phyloP scores from a whole-genome alignment of 2,797 vertebrate genomes.

The Anguilla obscura region DNA sequence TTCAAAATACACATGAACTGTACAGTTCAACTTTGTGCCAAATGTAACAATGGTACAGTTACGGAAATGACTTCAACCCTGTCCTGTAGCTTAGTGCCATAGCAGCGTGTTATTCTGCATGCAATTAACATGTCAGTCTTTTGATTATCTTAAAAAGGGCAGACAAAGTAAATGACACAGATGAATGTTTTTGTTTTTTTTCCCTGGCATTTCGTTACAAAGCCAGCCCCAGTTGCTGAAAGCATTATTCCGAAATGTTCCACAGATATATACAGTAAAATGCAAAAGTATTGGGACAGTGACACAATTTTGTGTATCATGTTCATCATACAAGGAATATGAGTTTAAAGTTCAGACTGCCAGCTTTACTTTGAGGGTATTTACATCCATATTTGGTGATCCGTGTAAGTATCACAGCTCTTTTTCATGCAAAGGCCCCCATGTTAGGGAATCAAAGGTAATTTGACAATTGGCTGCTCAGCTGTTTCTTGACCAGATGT shows the following conservation, averaged over 20 bases:
- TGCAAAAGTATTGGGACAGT: neutral
- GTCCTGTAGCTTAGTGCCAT: neutral
- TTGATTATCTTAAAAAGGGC: conserved; percentile 4
- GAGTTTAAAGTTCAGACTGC: no score
- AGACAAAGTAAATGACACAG: neutral
- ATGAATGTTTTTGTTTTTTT: neutral
- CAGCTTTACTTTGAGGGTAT: neutral
- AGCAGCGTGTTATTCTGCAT: neutral
- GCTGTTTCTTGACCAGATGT: neutral
- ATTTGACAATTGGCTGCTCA: neutral
- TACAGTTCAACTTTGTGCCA: neutral
- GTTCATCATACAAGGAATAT: neutral
- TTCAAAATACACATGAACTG: conserved; percentile 6
- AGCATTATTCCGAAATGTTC: neutral
- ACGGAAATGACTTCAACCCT: neutral
- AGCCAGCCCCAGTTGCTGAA: neutral
- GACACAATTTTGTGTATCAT: neutral
- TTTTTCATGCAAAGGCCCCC: neutral
- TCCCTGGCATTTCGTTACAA: neutral
- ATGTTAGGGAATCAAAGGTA: neutral
- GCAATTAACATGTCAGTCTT: neutral
- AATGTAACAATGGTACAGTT: neutral
- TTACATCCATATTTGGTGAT: neutral
- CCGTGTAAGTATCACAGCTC: neutral
- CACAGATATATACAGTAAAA: neutral